These are phyloP conservation scores for Podotricha telesiphe DNA, from an alignment of 2,888 invertebrate genomes.

Conservation along the genomic window DNA sequence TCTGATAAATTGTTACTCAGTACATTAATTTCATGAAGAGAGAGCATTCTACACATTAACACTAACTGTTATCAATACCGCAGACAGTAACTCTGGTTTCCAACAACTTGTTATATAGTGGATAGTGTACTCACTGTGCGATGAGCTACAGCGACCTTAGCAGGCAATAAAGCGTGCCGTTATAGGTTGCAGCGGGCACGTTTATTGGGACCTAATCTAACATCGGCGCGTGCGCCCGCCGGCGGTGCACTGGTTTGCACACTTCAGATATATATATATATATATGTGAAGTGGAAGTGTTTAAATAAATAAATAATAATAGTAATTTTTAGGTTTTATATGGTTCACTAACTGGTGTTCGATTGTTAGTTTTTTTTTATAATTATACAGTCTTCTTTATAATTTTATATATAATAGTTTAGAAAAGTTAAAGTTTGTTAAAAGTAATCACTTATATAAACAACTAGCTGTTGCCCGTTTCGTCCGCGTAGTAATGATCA, in stretches of 20 bases:
- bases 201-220: conserved; percentile 54
- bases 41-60: conserved; percentile 3
- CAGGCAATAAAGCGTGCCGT: conserved; percentile 47
- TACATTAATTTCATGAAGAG: not conserved
- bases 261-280: conserved; percentile 20
- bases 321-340: no score
- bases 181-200: conserved; percentile 49
- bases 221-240: conserved; percentile 54
- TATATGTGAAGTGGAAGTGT: conserved; percentile 19
- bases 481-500: no score
- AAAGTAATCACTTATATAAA: no score
- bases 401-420: no score
- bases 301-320: conserved; percentile 26
- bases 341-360: no score
- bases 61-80: conserved; percentile 10
- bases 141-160: conserved; percentile 45
- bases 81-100: conserved; percentile 7
- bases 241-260: conserved; percentile 35
- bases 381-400: no score
- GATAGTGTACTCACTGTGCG: conserved; percentile 31
- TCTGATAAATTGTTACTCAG: not conserved
- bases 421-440: no score
- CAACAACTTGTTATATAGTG: conserved; percentile 8
- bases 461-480: no score
- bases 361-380: no score